A percentile compares a stretch with the other conserved stretches of the same genome.
phyloP scores from a whole-genome alignment of 2,113 vertebrate genomes.

The Ariopsis seemanni region DNA sequence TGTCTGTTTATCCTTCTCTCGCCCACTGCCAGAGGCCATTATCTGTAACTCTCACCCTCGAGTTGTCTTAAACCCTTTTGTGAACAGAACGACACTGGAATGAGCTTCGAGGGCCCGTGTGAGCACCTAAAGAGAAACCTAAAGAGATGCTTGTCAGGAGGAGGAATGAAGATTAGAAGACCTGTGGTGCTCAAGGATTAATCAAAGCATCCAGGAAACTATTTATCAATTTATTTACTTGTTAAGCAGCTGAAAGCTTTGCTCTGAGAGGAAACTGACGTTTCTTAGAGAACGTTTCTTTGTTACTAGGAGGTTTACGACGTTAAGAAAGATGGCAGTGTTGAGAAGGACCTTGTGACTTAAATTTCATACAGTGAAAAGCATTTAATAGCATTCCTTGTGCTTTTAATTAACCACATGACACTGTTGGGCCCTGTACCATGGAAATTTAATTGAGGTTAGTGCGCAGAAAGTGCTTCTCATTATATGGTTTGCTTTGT shows the following conservation, averaged over 20 bases:
- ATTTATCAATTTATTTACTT: conserved; percentile 11
- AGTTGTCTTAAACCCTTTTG: conserved; percentile 36
- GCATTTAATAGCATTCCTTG: conserved; percentile 38
- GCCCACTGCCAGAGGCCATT: conserved; percentile 3
- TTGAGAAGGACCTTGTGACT: conserved; percentile 50
- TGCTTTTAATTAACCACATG: conserved; percentile 45
- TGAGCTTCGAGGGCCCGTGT: conserved; percentile 35
- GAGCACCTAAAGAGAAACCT: conserved; percentile 27
- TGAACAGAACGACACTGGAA: conserved; percentile 26
- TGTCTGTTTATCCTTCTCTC: conserved; percentile 21
- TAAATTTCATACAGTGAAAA: conserved; percentile 44
- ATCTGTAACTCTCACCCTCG: conserved; percentile 25
- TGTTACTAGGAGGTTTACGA: conserved; percentile 27
- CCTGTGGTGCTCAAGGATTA: conserved; percentile 22
- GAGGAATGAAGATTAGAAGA: conserved; percentile 29
- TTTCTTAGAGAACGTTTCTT: background rate
- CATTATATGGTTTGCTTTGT: conserved; percentile 49
- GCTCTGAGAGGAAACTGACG: background rate
- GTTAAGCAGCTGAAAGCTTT: background rate
- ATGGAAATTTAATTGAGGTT: conserved; percentile 18
- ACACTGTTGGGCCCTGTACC: conserved; percentile 9
- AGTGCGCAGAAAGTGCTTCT: conserved; percentile 24
- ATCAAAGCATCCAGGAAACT: conserved; percentile 12
- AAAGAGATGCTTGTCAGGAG: background rate
- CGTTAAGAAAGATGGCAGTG: conserved; percentile 25